Evolutionary conservation across 2,113 vertebrate species (phyloP).

Genomic region (Ptilorrhoa leucosticta): DNA sequence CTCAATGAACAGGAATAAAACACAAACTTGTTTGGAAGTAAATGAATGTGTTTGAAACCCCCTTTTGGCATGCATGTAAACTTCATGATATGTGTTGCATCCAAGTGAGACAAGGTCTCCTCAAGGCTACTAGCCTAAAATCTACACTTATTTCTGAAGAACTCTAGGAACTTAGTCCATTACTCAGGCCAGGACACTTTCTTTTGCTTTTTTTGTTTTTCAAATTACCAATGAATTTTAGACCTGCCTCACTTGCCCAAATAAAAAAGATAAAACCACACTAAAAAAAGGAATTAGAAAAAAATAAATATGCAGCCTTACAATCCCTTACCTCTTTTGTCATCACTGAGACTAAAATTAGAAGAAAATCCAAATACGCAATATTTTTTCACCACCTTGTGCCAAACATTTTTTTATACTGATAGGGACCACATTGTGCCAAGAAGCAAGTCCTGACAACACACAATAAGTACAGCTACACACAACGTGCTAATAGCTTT

Average conservation of each 20-base stretch:
- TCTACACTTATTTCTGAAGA: not conserved
- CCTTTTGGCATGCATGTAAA: not conserved
- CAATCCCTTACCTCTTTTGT: not conserved
- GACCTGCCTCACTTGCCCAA: not conserved
- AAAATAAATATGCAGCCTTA: not conserved
- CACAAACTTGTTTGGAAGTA: not conserved
- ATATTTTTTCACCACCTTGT: not conserved
- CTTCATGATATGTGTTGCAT: not conserved
- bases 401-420: not conserved
- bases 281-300: not conserved
- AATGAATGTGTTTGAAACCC: not conserved
- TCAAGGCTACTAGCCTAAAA: not conserved
- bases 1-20: not conserved
- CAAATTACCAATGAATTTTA: not conserved
- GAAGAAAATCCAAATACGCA: not conserved
- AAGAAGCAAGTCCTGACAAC: not conserved
- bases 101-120: not conserved
- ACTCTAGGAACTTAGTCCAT: not conserved
- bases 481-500: not conserved
- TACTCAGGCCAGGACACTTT: not conserved
- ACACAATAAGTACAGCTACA: not conserved
- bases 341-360: not conserved
- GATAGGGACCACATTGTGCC: not conserved
- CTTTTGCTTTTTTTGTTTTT: not conserved
- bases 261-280: not conserved